Evolutionary conservation across 2,797 vertebrate genomes (phyloP).

Genomic region (Sebastes diploproa): DNA sequence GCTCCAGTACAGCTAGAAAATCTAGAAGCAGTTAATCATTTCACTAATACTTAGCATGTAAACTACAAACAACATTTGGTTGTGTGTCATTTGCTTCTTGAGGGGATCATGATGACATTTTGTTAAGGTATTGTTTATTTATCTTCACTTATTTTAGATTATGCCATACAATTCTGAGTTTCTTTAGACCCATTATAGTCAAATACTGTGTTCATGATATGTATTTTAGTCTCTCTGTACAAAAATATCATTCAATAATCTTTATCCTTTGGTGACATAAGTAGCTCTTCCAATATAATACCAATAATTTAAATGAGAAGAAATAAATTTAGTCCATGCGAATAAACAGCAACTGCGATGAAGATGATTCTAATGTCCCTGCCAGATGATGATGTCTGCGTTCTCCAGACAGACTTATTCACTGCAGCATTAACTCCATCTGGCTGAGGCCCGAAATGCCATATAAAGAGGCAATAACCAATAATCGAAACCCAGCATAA

Average conservation of each 20-base stretch:
- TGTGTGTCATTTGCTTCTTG: neutral
- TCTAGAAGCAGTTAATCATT: neutral
- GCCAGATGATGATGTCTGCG: neutral
- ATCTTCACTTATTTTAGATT: neutral
- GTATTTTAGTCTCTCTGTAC: neutral
- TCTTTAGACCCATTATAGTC: neutral
- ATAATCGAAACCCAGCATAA: constrained; percentile 36
- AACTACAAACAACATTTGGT: neutral
- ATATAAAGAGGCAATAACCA: constrained; percentile 48
- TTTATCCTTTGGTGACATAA: neutral
- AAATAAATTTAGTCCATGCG: neutral
- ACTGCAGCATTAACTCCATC: neutral
- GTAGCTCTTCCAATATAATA: neutral
- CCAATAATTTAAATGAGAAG: neutral
- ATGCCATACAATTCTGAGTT: neutral
- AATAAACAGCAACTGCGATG: neutral
- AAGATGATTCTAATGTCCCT: neutral
- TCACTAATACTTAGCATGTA: neutral
- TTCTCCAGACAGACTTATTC: neutral
- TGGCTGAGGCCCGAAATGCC: neutral
- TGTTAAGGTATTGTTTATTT: neutral
- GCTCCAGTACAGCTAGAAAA: neutral
- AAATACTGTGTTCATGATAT: neutral
- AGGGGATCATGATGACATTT: neutral
- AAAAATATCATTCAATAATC: neutral